phyloP scores from a whole-genome alignment of 2,888 invertebrate genomes.

The Pheosia gnoma region DNA sequence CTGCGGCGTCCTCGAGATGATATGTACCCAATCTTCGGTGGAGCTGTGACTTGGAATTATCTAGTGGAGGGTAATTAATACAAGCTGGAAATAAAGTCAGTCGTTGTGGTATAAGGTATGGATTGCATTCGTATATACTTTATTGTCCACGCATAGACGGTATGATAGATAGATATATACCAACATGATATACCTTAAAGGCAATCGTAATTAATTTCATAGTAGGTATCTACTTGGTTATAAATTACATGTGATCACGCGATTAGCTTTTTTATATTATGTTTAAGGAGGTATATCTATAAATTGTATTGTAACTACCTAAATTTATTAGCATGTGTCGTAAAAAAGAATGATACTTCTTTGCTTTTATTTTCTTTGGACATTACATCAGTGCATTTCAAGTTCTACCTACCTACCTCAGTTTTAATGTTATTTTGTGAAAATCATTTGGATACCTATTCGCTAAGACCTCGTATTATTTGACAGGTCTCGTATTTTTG shows the following conservation, averaged over 20 bases:
- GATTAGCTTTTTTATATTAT: too few relatives aligned
- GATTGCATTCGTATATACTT: not conserved
- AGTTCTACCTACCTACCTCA: not conserved
- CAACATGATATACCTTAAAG: too few relatives aligned
- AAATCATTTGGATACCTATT: not conserved
- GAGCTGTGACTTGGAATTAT: slow-evolving; percentile 41
- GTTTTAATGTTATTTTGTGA: not conserved
- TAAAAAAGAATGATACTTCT: too few relatives aligned
- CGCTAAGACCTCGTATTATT: not conserved
- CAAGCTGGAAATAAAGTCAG: slow-evolving; percentile 13
- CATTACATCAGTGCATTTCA: not conserved
- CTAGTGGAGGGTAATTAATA: slow-evolving; percentile 27
- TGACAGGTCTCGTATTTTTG: not conserved
- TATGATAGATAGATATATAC: too few relatives aligned
- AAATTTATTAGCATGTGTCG: too few relatives aligned
- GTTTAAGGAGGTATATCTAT: too few relatives aligned
- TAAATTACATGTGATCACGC: too few relatives aligned
- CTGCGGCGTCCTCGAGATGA: slow-evolving; percentile 25
- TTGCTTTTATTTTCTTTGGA: too few relatives aligned
- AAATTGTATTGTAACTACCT: too few relatives aligned
- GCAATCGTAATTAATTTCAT: too few relatives aligned
- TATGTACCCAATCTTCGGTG: slow-evolving; percentile 29
- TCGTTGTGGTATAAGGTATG: not conserved
- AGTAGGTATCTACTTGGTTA: too few relatives aligned
- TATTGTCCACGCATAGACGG: too few relatives aligned